Conservation (phyloP, 1,140 invertebrate genomes). For the Ruditapes philippinarum region DNA sequence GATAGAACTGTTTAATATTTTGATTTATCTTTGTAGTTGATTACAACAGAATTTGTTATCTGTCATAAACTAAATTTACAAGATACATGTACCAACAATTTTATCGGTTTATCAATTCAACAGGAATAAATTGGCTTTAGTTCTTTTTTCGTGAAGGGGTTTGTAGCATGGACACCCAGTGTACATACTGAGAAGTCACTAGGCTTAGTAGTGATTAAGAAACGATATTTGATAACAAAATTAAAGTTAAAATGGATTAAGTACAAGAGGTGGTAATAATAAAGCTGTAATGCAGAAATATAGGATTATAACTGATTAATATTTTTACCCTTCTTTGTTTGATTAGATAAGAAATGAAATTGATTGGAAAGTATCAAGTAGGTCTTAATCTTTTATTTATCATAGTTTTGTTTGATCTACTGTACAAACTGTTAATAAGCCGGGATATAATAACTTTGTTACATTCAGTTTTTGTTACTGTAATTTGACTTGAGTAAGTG, state of each 20-base stretch:
- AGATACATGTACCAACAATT: background rate
- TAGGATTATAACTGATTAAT: constrained; percentile 13
- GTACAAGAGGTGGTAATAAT: constrained; percentile 6
- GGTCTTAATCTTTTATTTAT: constrained; percentile 25
- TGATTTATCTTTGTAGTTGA: constrained; percentile 35
- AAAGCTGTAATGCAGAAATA: background rate
- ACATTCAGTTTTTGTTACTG: background rate
- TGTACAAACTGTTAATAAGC: constrained; percentile 9
- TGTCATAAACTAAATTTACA: background rate
- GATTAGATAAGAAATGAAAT: constrained; percentile 16
- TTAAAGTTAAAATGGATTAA: constrained; percentile 26
- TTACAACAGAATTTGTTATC: background rate
- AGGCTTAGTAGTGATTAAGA: constrained; percentile 3
- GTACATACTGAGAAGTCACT: background rate
- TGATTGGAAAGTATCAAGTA: constrained; percentile 25
- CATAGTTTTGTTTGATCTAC: constrained; percentile 3
- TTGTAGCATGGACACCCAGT: background rate
- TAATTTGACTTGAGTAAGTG: background rate
- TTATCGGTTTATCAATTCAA: background rate
- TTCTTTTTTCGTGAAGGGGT: constrained; percentile 40
- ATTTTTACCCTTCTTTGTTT: background rate
- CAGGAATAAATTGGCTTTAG: constrained; percentile 1
- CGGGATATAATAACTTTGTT: constrained; percentile 3
- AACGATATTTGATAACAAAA: constrained; percentile 13
- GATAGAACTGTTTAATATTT: constrained; percentile 24